A percentile compares a stretch with the other conserved stretches of the same genome.
These are phyloP conservation scores for Drosophila histrio DNA, from an alignment of 2,888 invertebrate genomes.

Conservation along the genomic window DNA sequence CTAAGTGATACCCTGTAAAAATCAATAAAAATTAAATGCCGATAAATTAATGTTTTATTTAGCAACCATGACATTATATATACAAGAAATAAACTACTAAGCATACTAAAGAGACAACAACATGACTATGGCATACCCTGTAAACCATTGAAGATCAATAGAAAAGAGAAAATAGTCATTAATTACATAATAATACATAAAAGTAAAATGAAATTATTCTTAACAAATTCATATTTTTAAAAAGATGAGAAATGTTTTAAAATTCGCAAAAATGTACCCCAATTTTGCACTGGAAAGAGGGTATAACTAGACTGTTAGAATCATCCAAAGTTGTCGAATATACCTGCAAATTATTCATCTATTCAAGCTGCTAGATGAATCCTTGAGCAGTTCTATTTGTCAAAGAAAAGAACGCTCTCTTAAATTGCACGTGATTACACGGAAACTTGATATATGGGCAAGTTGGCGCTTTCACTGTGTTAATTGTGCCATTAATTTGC, in stretches of 20 bases:
- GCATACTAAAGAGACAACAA: too few relatives aligned
- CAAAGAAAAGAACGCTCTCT: constrained; percentile 15
- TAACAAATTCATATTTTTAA: too few relatives aligned
- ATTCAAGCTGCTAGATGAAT: background rate
- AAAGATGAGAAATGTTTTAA: too few relatives aligned
- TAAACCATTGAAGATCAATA: background rate
- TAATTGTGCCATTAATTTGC: constrained; percentile 66
- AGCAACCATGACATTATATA: background rate
- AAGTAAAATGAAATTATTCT: too few relatives aligned
- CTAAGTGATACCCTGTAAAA: background rate
- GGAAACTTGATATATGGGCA: constrained; percentile 37
- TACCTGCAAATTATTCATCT: background rate
- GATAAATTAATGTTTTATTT: background rate
- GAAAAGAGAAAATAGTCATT: background rate
- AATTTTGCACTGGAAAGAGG: too few relatives aligned
- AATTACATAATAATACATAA: too few relatives aligned
- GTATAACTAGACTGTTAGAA: background rate
- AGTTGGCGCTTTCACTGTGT: constrained; percentile 35
- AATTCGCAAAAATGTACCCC: too few relatives aligned
- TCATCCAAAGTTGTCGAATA: background rate
- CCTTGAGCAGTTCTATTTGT: constrained; percentile 23
- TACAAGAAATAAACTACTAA: background rate
- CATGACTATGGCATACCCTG: constrained; percentile 10
- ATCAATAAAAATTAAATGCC: background rate
- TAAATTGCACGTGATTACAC: constrained; percentile 29